A percentile compares a stretch with the other conserved stretches of the same genome.
These are phyloP conservation scores for Zygaena filipendulae DNA, from an alignment of 2,888 invertebrate species.

Conservation along the genomic window DNA sequence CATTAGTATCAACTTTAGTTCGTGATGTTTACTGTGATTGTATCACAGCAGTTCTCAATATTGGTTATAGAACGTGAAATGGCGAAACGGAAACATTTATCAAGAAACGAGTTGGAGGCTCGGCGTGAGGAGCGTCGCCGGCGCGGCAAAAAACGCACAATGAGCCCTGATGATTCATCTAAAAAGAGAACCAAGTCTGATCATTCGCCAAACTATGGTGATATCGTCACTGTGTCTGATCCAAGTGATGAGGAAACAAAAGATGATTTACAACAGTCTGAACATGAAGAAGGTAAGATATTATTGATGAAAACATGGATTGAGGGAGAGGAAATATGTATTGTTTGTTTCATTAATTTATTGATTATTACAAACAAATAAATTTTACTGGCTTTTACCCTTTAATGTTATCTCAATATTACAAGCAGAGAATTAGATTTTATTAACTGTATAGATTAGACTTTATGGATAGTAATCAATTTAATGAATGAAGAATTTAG, in stretches of 20 bases:
- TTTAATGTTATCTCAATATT: no score
- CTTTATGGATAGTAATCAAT: no score
- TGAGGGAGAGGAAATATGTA: no score
- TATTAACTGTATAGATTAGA: no score
- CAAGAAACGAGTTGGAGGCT: constrained; percentile 78
- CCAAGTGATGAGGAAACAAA: constrained; percentile 60
- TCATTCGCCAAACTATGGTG: constrained; percentile 44
- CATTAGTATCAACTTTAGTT: not conserved
- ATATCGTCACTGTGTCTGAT: constrained; percentile 60
- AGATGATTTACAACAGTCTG: constrained; percentile 44
- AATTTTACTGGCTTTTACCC: no score
- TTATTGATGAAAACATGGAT: no score
- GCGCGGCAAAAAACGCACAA: constrained; percentile 50
- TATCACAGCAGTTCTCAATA: constrained; percentile 5
- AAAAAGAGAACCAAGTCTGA: constrained; percentile 44
- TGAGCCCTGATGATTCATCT: constrained; percentile 35
- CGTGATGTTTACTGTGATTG: not conserved
- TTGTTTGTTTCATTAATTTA: no score
- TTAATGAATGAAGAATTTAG: no score
- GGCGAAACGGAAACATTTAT: constrained; percentile 80
- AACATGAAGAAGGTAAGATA: constrained; percentile 52
- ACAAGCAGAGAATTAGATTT: no score
- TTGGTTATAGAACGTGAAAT: constrained; percentile 73
- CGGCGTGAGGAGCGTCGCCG: constrained; percentile 72
- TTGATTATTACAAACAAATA: no score